Base-by-base conservation (phyloP, 2,113 vertebrate species). In the Pseudorectes ferrugineus region DNA sequence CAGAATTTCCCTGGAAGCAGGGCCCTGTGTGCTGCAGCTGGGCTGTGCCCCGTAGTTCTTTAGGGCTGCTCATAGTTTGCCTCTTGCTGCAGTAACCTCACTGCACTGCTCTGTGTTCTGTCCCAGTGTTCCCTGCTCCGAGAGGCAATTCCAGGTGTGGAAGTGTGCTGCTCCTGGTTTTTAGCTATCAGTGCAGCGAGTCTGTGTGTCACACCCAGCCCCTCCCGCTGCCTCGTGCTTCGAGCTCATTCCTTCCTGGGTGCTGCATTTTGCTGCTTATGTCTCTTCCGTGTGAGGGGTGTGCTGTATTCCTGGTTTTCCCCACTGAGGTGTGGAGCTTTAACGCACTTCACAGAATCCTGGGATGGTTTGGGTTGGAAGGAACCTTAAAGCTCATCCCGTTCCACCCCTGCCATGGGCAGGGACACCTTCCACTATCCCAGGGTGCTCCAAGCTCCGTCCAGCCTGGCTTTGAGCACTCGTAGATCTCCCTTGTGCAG, bases 41-140 rank as follows among this genome's bases (percentile, higher is more conserved):
- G 33, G 1, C 72, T 17, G 22, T 0, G 1, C 20, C 1, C 52
- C 0, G 2, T 46, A 52, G 78, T 7, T 8, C 1, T 0, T 23
- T 62, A 79, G 80, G 67, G 89, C 77, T 94, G 71, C 14, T 26
- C 0, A 0, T 36, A 25, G 52, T 17, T 57, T 40, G 48, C 52
- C 45, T 68, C n/a, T 36, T 1, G 2, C 81, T 33, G n/a, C n/a
- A 31, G 31, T 15, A 14, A 25, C 3, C 38, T 42, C 14, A 2
- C 25, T 13, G 63, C 26, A 0, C 23, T 28, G 48, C 65, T 62
- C 51, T 26, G 42, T 23, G 35, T 19, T 31, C 19, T 80, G 61
- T 5, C 28, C 9, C 29, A 3, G 6, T 19, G 51, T 28, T 25
- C 4, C 16, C 26, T 75, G 84, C 71, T 5, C 21, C 35, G 57